Evolutionary conservation across 2,888 invertebrate genomes (phyloP), one percentile per base, ranked within the genome.

Genomic region (Tinea semifulvella): DNA sequence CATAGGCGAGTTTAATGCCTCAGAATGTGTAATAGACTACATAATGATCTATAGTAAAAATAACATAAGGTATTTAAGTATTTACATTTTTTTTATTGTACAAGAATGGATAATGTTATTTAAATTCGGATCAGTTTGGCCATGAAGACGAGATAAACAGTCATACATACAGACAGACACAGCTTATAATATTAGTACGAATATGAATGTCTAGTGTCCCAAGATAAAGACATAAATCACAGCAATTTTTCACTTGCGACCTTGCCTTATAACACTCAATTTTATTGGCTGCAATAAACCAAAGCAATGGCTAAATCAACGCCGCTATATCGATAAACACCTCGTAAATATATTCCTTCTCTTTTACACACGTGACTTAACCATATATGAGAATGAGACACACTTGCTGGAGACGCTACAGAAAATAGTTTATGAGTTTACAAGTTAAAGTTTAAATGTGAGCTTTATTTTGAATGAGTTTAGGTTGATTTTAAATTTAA

Each of bases 241-340:
- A 54, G 60, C 61, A 57, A 67, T 74, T 68, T 74, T 73, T 73
- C 74, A 68, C 66, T 63, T 62, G 62, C 76, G 79, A 73, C 81
- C 80, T 81, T 82, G 80, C 70, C 77, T 81, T 76, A 76, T 81
- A 82, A 75, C 75, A 68, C 69, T 76, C 69, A 79, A 74, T 76
- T 80, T 80, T 80, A 80, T 79, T 75, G 79, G 74, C 72, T 75
- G 71, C 73, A 74, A 80, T 80, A 77, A 75, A 79, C 72, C 65
- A 79, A 76, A 71, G 74, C 73, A 77, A 76, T 80, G 76, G 72
- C 77, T 77, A 76, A 74, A 79, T 77, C 79, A 77, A 71, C 77
- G 68, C 76, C 66, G 63, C 65, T 66, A 68, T 75, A 76, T 76
- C 73, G 73, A 74, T 73, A 75, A 73, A 72, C 77, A 77, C 73